Percentiles rank a stretch among this genome's conserved stretches.
phyloP scores from a whole-genome alignment of 1,140 invertebrate genomes.

The Drosophila carrolli region DNA sequence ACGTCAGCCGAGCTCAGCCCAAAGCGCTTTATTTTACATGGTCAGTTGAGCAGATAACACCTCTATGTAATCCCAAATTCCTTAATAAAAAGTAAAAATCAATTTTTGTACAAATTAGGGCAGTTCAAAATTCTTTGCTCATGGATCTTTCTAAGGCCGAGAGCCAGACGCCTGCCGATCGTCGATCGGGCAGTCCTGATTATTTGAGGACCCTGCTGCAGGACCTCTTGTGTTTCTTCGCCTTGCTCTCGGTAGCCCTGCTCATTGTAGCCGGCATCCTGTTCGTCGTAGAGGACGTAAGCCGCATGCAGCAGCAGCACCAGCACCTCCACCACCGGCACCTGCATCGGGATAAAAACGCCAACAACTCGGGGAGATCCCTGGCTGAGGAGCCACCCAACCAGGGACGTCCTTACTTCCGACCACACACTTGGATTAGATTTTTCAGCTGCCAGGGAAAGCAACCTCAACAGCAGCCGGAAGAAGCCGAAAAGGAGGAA shows the following conservation, averaged over 20 bases:
- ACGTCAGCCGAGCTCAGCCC: background rate
- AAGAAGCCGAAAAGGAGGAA: background rate
- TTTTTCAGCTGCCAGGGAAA: conserved; percentile 16
- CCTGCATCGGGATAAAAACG: background rate
- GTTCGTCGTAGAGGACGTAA: conserved; percentile 27
- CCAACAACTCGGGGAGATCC: background rate
- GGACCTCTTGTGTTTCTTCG: conserved; percentile 48
- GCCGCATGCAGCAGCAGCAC: background rate
- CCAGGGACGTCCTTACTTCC: background rate
- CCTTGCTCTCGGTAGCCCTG: conserved; percentile 37
- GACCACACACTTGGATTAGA: conserved; percentile 7
- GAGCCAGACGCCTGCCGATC: conserved; percentile 12
- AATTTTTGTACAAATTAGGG: background rate
- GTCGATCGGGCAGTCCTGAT: background rate
- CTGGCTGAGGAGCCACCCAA: background rate
- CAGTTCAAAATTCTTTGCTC: conserved; percentile 6
- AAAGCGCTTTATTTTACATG: conserved; percentile 18
- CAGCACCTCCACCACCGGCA: background rate
- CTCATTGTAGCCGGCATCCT: conserved; percentile 39
- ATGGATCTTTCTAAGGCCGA: conserved; percentile 43
- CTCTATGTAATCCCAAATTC: conserved; percentile 41
- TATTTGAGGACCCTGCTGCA: conserved; percentile 27
- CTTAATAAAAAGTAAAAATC: background rate
- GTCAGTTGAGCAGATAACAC: conserved; percentile 27
- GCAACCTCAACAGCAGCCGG: background rate